Base-by-base conservation (phyloP, 2,888 invertebrate genomes). In the Pelosia muscerda region DNA sequence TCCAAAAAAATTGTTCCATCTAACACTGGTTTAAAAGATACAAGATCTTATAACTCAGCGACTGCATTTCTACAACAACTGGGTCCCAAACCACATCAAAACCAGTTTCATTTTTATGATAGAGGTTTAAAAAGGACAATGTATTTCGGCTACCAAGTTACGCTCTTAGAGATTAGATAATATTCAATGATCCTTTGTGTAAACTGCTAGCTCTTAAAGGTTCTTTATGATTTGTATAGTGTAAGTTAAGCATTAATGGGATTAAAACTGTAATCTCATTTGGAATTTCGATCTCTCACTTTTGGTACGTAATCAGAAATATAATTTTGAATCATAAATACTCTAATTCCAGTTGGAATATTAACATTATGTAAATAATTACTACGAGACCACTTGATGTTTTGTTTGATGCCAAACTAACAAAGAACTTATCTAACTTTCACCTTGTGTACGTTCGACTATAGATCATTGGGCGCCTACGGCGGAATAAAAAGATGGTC, bases 181-280 rank as follows among this genome's bases (percentile, higher is more conserved):
- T 83, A 82, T 85, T 86, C 88, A 90, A 88, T 83, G 84, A 83
- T 83, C 83, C 85, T 89, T 89, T 88, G 88, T 89, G 82, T 87
- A 79, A 81, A 83, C 84, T 75, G 56, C 70, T 55, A 63, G 65
- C 68, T 70, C 56, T 73, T 73, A 80, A 76, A 76, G 61, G 65
- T 78, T 81, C 66, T 75, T 78, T 81, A 75, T 76, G 61, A 65
- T 57, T 64, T 71, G 57, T 66, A 63, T 64, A 63, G 23, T 73
- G 66, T 77, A 74, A 74, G 63, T 69, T 65, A 53, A 65, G 63
- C 53, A 68, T 71, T 63, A 78, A 75, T 71, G 68, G 64, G 73
- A 74, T 26, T 57, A 64, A 60, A 53, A 62, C 57, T 63, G 63
- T 75, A 73, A 79, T 79, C 71, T 60, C 54, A 66, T 75, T 77